Evolutionary conservation across 2,797 vertebrate genomes (phyloP), one percentile per base, ranked within the genome.

Genomic region (Chaenodraco wilsoni): DNA sequence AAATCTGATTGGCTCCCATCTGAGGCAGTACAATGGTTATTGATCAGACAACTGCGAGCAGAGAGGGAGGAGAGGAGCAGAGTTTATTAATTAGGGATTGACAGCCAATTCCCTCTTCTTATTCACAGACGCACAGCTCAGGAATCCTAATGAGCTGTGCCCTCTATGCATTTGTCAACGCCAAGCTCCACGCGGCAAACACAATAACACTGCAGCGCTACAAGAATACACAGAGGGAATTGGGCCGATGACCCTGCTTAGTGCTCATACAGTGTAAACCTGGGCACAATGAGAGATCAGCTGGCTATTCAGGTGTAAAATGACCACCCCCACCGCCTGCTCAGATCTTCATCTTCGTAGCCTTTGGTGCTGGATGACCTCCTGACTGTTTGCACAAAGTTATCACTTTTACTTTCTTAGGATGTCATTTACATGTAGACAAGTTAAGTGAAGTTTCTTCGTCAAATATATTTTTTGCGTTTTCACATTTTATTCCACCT

Each of bases 41-140:
- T 94, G 95, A 96, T 95, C 94, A 94, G 88, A 81, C 84, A 74
- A 79, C 63, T 81, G 60, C 11, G 27, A 69, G 72, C 71, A 56
- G 74, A 76, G 79, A 5, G 69, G 75, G 78, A 72, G 92, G 82
- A 88, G 90, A 86, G 84, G 88, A 91, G 89, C 90, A 80, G 91
- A 95, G 94, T 96, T 96, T 95, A 95, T 96, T 96, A 95, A 96
- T 96, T 95, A 96, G 92, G 91, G 93, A 94, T 94, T 95, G 94
- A 95, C 94, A 96, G 93, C 89, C 94, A 95, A 95, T 96, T 95
- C 90, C 87, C 92, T 93, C 85, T 76, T 81, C 84, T 92, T 87
- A 91, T 93, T 93, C 89, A 90, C 84, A 80, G 78, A 85, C 67
- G 19, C 88, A 90, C 92, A 81, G 75, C 83, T 48, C 3, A 2